Evolutionary conservation across 2,888 invertebrate species (phyloP), one percentile per base, ranked within the genome.

Genomic region (Teinopalpus imperialis): DNA sequence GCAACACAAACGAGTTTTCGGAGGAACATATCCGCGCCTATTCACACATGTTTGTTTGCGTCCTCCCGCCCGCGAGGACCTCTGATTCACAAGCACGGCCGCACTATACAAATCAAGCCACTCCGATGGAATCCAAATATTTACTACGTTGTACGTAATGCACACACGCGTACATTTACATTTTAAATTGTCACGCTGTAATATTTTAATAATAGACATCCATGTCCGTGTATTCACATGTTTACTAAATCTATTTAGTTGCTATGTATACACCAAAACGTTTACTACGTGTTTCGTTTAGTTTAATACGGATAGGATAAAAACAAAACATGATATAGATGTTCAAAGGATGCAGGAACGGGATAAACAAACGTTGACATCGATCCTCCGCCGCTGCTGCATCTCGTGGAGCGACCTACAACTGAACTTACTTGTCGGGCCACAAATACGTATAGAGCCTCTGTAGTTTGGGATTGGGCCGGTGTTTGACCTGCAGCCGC

Each of bases 401-500:
- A 64, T 67, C 72, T 65, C 64, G 63, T 62, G 64, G 47, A 43
- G 44, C 34, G 48, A 57, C 66, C 67, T 73, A 73, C 57, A 74
- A 70, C 76, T 74, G 76, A 53, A 80, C 82, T 80, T 80, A 81
- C 79, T 75, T 70, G 73, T 60, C 59, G 65, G 66, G 44, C 51
- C 63, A 61, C 66, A 69, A 69, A 60, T 72, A 74, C 64, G 66
- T 71, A 73, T 70, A 73, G 53, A 76, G 75, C 73, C 77, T 74
- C 66, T 63, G 61, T 77, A 76, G 78, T 80, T 81, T 80, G 79
- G 78, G 78, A 80, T 81, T 80, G 79, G 78, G 74, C 80, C 81
- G 82, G 81, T 76, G 80, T 77, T 82, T 83, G 85, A 85, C 83
- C 85, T 74, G 74, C 64, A 68, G 74, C 73, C 74, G 78, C 76